Percentiles rank a stretch among this genome's conserved stretches.
These are phyloP conservation scores for Lagorchestes hirsutus DNA, from an alignment of 2,797 vertebrate species.

Conservation along the genomic window DNA sequence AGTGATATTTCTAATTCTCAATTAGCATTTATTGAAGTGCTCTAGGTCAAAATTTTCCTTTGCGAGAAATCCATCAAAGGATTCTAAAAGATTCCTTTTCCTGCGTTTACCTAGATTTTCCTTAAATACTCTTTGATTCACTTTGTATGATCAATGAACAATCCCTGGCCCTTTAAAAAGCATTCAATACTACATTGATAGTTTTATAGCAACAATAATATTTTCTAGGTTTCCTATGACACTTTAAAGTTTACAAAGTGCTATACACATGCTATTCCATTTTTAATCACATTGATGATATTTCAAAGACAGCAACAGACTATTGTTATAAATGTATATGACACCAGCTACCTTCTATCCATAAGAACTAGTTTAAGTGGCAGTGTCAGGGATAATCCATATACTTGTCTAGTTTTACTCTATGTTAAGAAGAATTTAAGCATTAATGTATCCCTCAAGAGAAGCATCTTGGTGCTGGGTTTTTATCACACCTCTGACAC, in stretches of 20 bases:
- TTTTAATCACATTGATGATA: slow-evolving; percentile 26
- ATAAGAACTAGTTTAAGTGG: slow-evolving; percentile 57
- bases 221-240: background rate
- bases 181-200: background rate
- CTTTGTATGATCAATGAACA: background rate
- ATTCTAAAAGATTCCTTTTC: background rate
- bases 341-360: slow-evolving; percentile 66
- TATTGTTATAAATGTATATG: slow-evolving; percentile 61
- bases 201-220: background rate
- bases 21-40: background rate
- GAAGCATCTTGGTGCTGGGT: background rate
- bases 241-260: background rate
- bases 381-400: slow-evolving; percentile 66
- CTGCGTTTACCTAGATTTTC: background rate
- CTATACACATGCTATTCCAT: background rate
- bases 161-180: background rate
- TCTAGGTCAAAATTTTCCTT: background rate
- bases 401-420: slow-evolving; percentile 31
- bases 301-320: slow-evolving; percentile 57
- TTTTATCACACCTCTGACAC: background rate
- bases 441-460: background rate
- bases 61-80: background rate
- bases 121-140: background rate
- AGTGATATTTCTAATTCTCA: background rate
- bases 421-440: background rate